A percentile compares a stretch with the other conserved stretches of the same genome.
Conservation (phyloP, 35 echinoderm and acorn worm genomes). For the Heliocidaris erythrogramma region DNA sequence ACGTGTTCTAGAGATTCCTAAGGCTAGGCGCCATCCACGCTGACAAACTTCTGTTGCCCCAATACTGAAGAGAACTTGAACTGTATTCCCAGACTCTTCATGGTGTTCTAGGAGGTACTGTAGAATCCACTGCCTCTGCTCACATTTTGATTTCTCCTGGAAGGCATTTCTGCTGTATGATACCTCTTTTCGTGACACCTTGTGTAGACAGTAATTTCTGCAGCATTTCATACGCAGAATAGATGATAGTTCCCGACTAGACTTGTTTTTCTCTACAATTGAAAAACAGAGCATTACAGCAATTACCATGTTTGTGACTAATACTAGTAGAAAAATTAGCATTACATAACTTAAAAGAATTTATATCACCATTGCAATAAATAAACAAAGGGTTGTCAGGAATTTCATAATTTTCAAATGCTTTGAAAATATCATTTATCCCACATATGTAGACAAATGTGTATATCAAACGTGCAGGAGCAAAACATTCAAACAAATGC, state of each 20-base stretch:
- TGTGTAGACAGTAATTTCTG: conserved; percentile 38
- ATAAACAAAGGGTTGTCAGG: too few species aligned
- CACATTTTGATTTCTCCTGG: not conserved
- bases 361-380: too few species aligned
- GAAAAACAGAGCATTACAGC: not conserved
- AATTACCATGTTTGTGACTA: not conserved
- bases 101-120: conserved; percentile 26
- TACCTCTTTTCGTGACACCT: conserved; percentile 3
- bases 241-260: conserved; percentile 18
- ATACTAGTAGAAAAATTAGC: not conserved
- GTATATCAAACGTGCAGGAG: too few species aligned
- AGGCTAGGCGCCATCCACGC: conserved; percentile 16
- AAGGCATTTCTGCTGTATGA: not conserved
- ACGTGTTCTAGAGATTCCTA: conserved; percentile 22
- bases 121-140: conserved; percentile 34
- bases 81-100: not conserved
- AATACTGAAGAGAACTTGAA: not conserved
- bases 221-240: conserved; percentile 30
- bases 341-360: too few species aligned
- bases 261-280: conserved; percentile 17
- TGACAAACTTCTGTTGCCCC: conserved; percentile 9
- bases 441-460: too few species aligned
- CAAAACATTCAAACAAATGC: not conserved
- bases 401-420: too few species aligned
- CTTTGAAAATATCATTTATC: too few species aligned